Base-by-base conservation (phyloP, 2,113 vertebrate species). In the Harpagus bidentatus region DNA sequence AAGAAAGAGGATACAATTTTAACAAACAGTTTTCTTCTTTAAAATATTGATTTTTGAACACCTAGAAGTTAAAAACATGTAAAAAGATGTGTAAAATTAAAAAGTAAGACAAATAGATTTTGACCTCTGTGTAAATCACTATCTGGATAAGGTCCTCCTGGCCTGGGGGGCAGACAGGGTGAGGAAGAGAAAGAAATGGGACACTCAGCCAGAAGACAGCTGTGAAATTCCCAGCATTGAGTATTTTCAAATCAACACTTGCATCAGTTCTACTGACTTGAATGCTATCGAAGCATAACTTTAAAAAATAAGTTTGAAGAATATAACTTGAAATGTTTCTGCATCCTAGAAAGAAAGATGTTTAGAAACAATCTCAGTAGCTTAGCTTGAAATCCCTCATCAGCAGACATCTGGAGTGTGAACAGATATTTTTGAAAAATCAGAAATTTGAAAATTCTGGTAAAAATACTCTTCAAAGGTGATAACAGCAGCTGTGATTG, bases 401-500 rank as follows among this genome's bases (percentile, higher is more conserved):
- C 85, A 82, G 47, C 26, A 65, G 34, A 83, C 82, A 88, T 96
- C 80, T 95, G 91, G 84, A 90, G 80, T 43, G 77, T 10, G 25
- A 91, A 67, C 3, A 72, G 67, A 67, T 73, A 93, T 76, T 88
- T 89, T 89, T 90, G 34, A 81, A 86, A 93, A 96, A 62, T 81
- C 55, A 72, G 42, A 66, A 95, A 73, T 91, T 59, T 55, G 40
- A 96, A 91, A 74, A 29, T 81, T 96, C 16, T 28, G 88, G 56
- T 69, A 72, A 96, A 95, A 95, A 86, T 78, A 73, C 36, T 63
- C 42, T 87, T 74, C 78, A 90, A 92, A 94, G 71, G 31, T 89
- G 90, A 63, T 61, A 96, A 95, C 38, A 88, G n/a, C 83, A 97
- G 80, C 95, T 72, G 81, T 92, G 95, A 96, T 95, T 76, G 80